Percentiles rank a stretch among this genome's conserved stretches.
phyloP scores from a whole-genome alignment of 2,797 vertebrate species.

The Pantherophis alleghaniensis region DNA sequence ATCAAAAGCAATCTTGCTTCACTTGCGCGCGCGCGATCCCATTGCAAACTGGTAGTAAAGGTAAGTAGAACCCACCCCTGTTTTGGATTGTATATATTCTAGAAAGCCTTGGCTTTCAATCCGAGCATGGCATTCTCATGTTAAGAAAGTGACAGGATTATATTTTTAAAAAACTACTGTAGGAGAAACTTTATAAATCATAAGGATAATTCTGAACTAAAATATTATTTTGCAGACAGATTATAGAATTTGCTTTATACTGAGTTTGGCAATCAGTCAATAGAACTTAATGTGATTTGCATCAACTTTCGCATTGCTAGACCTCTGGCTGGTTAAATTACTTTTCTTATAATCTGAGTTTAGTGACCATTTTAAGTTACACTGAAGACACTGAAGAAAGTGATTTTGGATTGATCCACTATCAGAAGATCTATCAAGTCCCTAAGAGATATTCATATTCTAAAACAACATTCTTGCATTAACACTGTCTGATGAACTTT shows the following conservation, averaged over 20 bases:
- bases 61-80: too few relatives aligned
- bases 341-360: not conserved
- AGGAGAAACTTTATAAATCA: not conserved
- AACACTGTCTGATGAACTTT: not conserved
- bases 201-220: slow-evolving; percentile 36
- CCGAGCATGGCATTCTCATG: not conserved
- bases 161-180: not conserved
- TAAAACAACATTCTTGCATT: not conserved
- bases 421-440: not conserved
- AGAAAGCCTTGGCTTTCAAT: not conserved
- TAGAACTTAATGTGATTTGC: not conserved
- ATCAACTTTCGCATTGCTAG: not conserved
- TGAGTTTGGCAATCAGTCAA: too few relatives aligned
- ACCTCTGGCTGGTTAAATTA: not conserved
- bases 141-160: not conserved
- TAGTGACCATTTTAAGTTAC: not conserved
- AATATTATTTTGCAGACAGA: slow-evolving; percentile 42
- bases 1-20: too few relatives aligned
- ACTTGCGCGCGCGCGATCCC: too few relatives aligned
- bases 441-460: not conserved
- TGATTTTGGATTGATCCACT: not conserved
- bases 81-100: not conserved
- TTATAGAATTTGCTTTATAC: not conserved
- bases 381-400: not conserved
- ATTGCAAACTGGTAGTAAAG: too few relatives aligned